Conservation (phyloP, 92 coral and sea anemone species). For the Porites lobata region DNA sequence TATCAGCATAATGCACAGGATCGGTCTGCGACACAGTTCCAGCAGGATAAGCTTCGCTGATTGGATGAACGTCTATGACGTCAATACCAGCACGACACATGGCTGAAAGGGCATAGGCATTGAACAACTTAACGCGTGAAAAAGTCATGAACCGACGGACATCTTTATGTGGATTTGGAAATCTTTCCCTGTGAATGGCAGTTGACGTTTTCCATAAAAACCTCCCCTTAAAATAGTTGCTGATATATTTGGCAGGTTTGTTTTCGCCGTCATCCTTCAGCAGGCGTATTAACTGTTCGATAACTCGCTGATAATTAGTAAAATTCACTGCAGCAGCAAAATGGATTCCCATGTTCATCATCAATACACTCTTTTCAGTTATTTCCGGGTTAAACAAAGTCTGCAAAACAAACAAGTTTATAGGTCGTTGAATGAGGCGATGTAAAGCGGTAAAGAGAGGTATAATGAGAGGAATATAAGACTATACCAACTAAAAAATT, state of each 20-base stretch:
- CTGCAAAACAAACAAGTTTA: slow-evolving; percentile 43
- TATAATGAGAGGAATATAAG: too few species aligned
- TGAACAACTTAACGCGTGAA: slow-evolving; percentile 83
- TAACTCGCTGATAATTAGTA: slow-evolving; percentile 74
- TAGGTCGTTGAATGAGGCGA: neutral
- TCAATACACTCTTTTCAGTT: slow-evolving; percentile 86
- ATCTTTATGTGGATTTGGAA: slow-evolving; percentile 93
- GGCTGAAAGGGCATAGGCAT: slow-evolving; percentile 90
- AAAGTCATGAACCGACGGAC: slow-evolving; percentile 92
- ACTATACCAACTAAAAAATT: too few species aligned
- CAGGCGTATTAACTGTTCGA: slow-evolving; percentile 65
- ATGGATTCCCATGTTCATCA: slow-evolving; percentile 93
- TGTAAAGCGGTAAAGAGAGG: neutral
- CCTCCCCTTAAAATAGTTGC: slow-evolving; percentile 69
- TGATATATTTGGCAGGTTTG: slow-evolving; percentile 11
- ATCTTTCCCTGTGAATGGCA: slow-evolving; percentile 89
- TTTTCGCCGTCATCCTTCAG: slow-evolving; percentile 43
- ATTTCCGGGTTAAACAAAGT: slow-evolving; percentile 74
- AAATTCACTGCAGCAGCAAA: slow-evolving; percentile 93
- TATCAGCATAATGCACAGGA: slow-evolving; percentile 82
- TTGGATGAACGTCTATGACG: slow-evolving; percentile 91
- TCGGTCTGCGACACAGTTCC: slow-evolving; percentile 85
- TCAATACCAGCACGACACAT: slow-evolving; percentile 94
- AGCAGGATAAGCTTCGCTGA: slow-evolving; percentile 88
- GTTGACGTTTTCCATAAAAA: slow-evolving; percentile 95